These are phyloP conservation scores for Drosophila subobscura DNA, from an alignment of 1,140 invertebrate species.

Conservation along the genomic window DNA sequence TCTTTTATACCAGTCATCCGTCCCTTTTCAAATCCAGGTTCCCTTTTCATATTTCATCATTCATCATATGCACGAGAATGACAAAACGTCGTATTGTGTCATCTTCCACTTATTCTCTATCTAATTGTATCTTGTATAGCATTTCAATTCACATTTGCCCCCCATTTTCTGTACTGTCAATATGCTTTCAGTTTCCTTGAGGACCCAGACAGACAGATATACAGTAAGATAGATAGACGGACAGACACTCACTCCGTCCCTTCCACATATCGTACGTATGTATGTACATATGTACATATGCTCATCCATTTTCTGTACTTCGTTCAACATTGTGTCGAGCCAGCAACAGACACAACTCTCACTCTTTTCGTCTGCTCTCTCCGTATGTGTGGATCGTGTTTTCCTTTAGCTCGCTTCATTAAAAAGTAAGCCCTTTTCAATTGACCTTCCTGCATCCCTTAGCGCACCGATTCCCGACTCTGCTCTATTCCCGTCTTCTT, in stretches of 20 bases:
- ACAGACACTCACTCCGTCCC: constrained; percentile 20
- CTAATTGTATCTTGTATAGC: constrained; percentile 63
- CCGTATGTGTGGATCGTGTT: constrained; percentile 24
- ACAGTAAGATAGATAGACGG: background rate
- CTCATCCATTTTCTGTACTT: constrained; percentile 41
- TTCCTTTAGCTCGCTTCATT: constrained; percentile 66
- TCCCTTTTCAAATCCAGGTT: background rate
- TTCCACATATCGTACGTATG: constrained; percentile 16
- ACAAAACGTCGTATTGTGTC: constrained; percentile 32
- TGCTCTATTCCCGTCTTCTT: constrained; percentile 21
- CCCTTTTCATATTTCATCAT: background rate
- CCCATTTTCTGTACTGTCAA: constrained; percentile 37
- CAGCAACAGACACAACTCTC: background rate
- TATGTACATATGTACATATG: background rate
- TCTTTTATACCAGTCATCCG: too few species aligned
- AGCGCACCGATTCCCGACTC: background rate
- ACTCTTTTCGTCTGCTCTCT: background rate
- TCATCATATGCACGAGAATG: constrained; percentile 7
- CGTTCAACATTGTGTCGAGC: constrained; percentile 17
- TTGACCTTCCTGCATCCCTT: constrained; percentile 47
- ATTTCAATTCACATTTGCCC: constrained; percentile 56
- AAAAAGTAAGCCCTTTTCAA: constrained; percentile 80
- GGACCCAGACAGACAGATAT: background rate
- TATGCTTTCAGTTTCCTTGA: constrained; percentile 50
- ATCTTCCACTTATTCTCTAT: constrained; percentile 40